Evolutionary conservation across 2,888 invertebrate species (phyloP).

Genomic region (Apodemia zela): DNA sequence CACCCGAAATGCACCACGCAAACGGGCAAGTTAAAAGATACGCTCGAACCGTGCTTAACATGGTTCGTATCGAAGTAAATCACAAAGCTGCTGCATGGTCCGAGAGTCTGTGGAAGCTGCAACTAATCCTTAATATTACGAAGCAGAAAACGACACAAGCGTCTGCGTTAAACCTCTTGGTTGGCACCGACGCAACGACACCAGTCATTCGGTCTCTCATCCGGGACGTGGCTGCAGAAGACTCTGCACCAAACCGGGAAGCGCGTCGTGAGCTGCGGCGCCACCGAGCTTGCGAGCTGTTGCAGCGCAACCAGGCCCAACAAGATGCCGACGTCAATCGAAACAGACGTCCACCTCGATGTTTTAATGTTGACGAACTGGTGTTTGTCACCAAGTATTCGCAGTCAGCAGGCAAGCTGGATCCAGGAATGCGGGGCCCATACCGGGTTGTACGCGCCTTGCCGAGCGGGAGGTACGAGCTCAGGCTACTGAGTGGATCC

Average conservation of each 20-base stretch:
- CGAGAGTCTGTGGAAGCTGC: constrained; percentile 19
- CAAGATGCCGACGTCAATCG: constrained; percentile 23
- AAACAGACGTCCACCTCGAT: constrained; percentile 12
- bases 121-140: constrained; percentile 6
- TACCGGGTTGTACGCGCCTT: constrained; percentile 23
- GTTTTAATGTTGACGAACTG: constrained; percentile 15
- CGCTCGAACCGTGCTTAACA: constrained; percentile 24
- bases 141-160: constrained; percentile 15
- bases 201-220: constrained; percentile 12
- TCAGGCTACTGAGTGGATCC: constrained; percentile 27
- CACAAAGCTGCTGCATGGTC: constrained; percentile 18
- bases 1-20: constrained; percentile 31
- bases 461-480: constrained; percentile 26
- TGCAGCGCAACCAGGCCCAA: constrained; percentile 5
- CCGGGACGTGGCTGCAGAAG: background rate
- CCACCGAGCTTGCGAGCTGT: constrained; percentile 9
- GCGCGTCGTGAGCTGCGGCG: constrained; percentile 8
- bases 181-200: constrained; percentile 1
- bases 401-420: constrained; percentile 31
- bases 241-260: constrained; percentile 19
- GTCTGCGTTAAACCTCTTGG: constrained; percentile 8
- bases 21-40: constrained; percentile 32
- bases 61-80: constrained; percentile 19
- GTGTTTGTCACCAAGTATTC: constrained; percentile 32
- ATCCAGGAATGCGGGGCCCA: constrained; percentile 29